Evolutionary conservation across 1,140 invertebrate species (phyloP).

Genomic region (Reticulitermes speratus): DNA sequence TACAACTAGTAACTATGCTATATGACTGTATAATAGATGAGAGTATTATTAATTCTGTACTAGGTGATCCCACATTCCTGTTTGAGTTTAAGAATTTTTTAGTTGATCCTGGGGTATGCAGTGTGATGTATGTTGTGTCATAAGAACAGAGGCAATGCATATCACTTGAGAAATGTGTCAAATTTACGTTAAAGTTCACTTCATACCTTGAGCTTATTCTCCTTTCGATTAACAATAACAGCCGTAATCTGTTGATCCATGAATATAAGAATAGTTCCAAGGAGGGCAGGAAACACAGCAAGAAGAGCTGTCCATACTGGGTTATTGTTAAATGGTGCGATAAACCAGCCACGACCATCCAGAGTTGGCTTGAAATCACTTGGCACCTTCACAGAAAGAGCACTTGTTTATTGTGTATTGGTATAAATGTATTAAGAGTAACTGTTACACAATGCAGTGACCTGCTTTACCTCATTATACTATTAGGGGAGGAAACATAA

Average conservation of each 20-base stretch:
- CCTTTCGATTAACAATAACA: slow-evolving; percentile 97
- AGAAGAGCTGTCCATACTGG: slow-evolving; percentile 82
- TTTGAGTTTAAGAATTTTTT: background rate
- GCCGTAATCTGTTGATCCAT: slow-evolving; percentile 99
- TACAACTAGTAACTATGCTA: too few species aligned
- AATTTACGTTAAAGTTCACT: too few species aligned
- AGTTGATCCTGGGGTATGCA: background rate
- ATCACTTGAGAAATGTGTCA: too few species aligned
- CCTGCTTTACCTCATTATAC: too few species aligned
- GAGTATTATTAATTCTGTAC: too few species aligned
- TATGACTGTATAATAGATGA: too few species aligned
- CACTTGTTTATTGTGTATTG: background rate
- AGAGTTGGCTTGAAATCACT: slow-evolving; percentile 87
- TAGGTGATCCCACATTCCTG: too few species aligned
- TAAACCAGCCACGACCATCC: slow-evolving; percentile 81
- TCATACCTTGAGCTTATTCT: slow-evolving; percentile 89
- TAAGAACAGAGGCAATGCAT: too few species aligned
- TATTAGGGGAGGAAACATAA: too few species aligned
- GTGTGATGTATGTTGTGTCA: too few species aligned
- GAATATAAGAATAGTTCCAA: slow-evolving; percentile 97
- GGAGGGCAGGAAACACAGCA: slow-evolving; percentile 83
- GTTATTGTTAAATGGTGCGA: slow-evolving; percentile 84
- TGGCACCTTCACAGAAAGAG: slow-evolving; percentile 52
- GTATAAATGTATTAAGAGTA: too few species aligned
- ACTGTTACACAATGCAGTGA: too few species aligned